Conservation (phyloP, 2,113 vertebrate species). For the Cyanocitta stelleri region DNA sequence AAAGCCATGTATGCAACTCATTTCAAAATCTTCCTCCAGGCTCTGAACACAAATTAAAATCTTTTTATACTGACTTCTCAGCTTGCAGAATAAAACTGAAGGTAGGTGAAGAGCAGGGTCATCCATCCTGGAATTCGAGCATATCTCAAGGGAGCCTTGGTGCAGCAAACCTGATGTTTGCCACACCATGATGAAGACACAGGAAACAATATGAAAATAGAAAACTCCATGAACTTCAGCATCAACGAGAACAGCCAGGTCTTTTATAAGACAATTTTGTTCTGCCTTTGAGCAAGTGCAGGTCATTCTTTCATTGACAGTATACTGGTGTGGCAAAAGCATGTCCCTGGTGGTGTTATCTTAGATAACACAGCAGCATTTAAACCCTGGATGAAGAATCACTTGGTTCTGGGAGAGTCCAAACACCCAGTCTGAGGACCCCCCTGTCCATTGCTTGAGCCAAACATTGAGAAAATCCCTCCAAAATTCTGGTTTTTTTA, state of each 20-base stretch:
- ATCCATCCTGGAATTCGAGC: neutral
- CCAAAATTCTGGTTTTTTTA: neutral
- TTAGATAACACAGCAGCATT: neutral
- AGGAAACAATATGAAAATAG: neutral
- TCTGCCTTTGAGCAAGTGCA: neutral
- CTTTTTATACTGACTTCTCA: neutral
- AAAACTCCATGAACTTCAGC: neutral
- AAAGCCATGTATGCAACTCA: neutral
- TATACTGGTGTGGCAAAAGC: neutral
- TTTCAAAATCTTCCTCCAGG: conserved; percentile 9
- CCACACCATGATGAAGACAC: neutral
- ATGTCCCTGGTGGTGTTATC: neutral
- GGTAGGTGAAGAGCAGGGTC: neutral
- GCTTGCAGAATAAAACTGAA: neutral
- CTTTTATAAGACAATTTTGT: neutral
- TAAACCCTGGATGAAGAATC: neutral
- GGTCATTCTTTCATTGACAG: neutral
- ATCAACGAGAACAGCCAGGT: neutral
- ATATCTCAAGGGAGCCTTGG: neutral
- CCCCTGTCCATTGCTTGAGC: fast-evolving
- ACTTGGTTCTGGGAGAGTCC: neutral
- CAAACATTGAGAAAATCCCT: neutral
- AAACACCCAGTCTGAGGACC: neutral
- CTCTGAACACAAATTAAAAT: neutral
- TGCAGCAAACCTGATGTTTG: neutral